Evolutionary conservation across 2,113 vertebrate species (phyloP).

Genomic region (Malurus alboscapulatus): DNA sequence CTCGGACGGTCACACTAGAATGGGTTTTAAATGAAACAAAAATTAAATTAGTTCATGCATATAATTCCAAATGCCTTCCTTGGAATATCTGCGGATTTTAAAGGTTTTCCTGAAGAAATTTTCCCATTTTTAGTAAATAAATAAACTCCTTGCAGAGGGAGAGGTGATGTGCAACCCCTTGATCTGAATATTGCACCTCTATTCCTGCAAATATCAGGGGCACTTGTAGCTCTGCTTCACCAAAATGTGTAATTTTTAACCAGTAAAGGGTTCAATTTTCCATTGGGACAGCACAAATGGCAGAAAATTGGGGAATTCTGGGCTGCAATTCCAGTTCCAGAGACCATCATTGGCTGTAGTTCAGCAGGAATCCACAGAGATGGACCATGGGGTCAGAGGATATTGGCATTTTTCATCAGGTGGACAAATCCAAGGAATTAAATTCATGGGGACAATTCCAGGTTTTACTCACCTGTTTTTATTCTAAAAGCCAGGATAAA

Average conservation of each 20-base stretch:
- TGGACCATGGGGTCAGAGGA: background rate
- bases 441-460: rapidly evolving
- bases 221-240: background rate
- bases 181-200: background rate
- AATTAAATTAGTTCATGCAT: background rate
- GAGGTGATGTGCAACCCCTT: background rate
- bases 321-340: background rate
- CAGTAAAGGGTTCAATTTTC: background rate
- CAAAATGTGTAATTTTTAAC: constrained; percentile 10
- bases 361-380: background rate
- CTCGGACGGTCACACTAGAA: background rate
- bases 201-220: background rate
- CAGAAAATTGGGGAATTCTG: background rate
- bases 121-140: background rate
- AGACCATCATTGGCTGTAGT: background rate
- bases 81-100: background rate
- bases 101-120: background rate
- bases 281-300: constrained; percentile 25
- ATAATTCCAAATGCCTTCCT: background rate
- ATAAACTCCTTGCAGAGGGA: background rate
- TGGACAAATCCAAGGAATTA: background rate
- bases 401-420: background rate
- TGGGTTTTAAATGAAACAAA: background rate
- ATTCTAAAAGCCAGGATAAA: background rate
- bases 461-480: background rate